Evolutionary conservation across 2,888 invertebrate species (phyloP), one percentile per base, ranked within the genome.

Genomic region (Caenorhabditis sp.): DNA sequence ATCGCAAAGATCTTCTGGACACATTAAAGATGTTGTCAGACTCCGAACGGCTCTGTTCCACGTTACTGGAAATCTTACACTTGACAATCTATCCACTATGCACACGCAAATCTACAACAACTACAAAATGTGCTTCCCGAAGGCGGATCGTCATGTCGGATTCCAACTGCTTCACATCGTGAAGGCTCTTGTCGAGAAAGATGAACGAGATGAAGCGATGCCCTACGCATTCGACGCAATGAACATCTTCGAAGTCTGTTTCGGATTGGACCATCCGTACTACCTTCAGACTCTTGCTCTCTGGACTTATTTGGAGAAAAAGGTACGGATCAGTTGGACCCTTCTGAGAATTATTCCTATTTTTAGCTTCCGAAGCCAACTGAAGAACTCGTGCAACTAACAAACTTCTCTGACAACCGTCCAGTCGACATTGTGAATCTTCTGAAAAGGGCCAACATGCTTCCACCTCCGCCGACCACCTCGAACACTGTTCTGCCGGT

Each of bases 181-280:
- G n/a, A 83, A 83, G 46, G 63, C 83, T 1, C 58, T 89, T 22
- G 80, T 88, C 24, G 82, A 86, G 45, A 62, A 83, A 13, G 85
- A 81, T 4, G 63, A 83, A 24, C 76, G 88, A 50, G 80, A 83
- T 9, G 85, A 86, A 55, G 88, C 88, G 1, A 81, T 84, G 39
- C 78, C 83, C 6, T 87, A 87, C 56, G 87, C 88, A 22, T 88
- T 84, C 72, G 88, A 88, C 53, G 88, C 88, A 1, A 88, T 88
- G 88, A 83, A 84, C 55, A 88, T 88, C n/a, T 87, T 88, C 48
- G 88, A 88, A 61, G 85, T 87, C 7, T 86, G 86, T 55, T 85
- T 88, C 56, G 88, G 88, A 24, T 70, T 88, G 45, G 85, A 87
- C 24, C 88, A 88, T 55, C 88, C 88, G 0, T 87, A 87, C 78